Evolutionary conservation across 1,140 invertebrate species (phyloP), one percentile per base, ranked within the genome.

Genomic region (Papilio xuthus): DNA sequence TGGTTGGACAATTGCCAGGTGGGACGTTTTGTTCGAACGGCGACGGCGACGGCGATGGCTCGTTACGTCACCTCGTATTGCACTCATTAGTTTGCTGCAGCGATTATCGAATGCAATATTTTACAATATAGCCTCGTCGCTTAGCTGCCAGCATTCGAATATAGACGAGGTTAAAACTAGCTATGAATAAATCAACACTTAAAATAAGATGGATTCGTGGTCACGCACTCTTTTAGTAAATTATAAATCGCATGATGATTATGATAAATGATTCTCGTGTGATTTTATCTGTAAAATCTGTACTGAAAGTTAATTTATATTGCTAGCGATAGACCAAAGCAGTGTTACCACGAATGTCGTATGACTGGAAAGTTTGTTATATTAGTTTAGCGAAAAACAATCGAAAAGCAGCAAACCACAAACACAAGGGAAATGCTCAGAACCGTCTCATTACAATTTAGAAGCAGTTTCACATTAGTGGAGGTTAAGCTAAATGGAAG

Each of bases 1-100:
- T 67, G 60, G 26, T 67, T 67, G 60, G 60, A 67, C 23, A 67
- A 67, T 67, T 67, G 60, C 60, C 60, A 67, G 60, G 60, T 67
- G 60, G 60, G 60, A 67, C 60, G 60, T 67, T 67, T 67, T 67
- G 60, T 67, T 67, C 60, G 9, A 20, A 47, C 44, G 50, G n/a
- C 18, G 53, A 47, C 44, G 50, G n/a, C 18, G 18, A 53, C 13
- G 50, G n/a, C 18, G 50, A 53, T n/a, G 18, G 50, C 23, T 67
- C 60, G 26, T 67, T 67, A 67, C 60, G 60, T 67, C 23, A 67
- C 60, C 26, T 28, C 12, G 60, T 67, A 28, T 67, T 67, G 60
- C 60, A 28, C 60, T 67, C 60, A 67, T 67, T 67, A 67, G 60
- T 67, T 28, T 28, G 60, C 60, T 28, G 60, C 60, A 67, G 26